Percentiles rank a stretch among this genome's conserved stretches.
Conservation (phyloP, 2,888 invertebrate genomes). For the Drosophila subsilvestris region DNA sequence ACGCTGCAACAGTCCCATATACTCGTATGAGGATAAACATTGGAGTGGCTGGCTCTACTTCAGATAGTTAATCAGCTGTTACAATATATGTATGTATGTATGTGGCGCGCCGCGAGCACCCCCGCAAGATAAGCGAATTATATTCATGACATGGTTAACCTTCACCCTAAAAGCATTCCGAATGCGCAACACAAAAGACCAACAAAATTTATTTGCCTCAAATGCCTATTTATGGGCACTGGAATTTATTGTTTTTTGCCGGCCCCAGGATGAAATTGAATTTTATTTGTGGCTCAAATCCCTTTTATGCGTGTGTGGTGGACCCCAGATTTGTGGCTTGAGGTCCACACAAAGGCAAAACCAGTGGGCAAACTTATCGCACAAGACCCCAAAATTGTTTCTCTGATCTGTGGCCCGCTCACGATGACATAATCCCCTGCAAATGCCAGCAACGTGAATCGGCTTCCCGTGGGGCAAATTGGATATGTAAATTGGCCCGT, state of each 20-base stretch:
- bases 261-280: constrained; percentile 41
- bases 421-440: constrained; percentile 49
- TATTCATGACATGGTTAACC: neutral
- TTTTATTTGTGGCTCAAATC: constrained; percentile 40
- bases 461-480: constrained; percentile 11
- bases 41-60: constrained; percentile 4
- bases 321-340: constrained; percentile 19
- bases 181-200: neutral
- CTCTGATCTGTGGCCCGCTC: constrained; percentile 2
- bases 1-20: neutral
- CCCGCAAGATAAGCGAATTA: constrained; percentile 9
- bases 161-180: constrained; percentile 7
- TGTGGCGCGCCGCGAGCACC: constrained; percentile 15
- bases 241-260: constrained; percentile 26
- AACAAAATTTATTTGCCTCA: constrained; percentile 23
- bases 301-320: constrained; percentile 1
- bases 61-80: constrained; percentile 10
- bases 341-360: neutral
- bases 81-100: constrained; percentile 37
- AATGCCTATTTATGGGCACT: constrained; percentile 45
- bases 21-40: neutral
- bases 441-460: constrained; percentile 18
- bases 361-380: constrained; percentile 5
- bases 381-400: neutral
- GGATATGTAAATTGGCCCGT: constrained; percentile 32